phyloP scores from a whole-genome alignment of 1,140 invertebrate species.

The Eubasilissa regina region DNA sequence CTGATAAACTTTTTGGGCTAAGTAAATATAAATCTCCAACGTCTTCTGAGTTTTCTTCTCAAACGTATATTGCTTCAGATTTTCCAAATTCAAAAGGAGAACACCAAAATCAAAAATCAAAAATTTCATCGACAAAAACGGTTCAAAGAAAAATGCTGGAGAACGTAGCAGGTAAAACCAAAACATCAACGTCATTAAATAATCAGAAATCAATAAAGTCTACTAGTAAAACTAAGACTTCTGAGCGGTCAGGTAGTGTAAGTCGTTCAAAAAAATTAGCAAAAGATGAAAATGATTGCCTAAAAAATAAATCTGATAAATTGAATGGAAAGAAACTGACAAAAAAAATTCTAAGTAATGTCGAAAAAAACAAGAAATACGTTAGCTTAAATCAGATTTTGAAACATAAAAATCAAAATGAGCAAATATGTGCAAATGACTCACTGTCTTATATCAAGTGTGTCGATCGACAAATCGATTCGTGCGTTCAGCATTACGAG shows the following conservation, averaged over 20 bases:
- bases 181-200: slow-evolving; percentile 9
- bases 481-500: slow-evolving; percentile 53
- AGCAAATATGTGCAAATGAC: slow-evolving; percentile 15
- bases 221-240: slow-evolving; percentile 8
- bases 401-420: slow-evolving; percentile 31
- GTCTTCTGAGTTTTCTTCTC: slow-evolving; percentile 48
- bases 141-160: slow-evolving; percentile 1
- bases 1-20: slow-evolving; percentile 52
- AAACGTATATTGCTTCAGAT: slow-evolving; percentile 46
- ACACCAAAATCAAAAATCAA: not conserved
- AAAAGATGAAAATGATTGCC: slow-evolving; percentile 32
- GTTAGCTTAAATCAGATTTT: slow-evolving; percentile 32
- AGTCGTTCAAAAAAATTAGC: slow-evolving; percentile 19
- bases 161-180: not conserved
- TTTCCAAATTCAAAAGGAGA: not conserved
- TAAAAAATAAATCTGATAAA: slow-evolving; percentile 38
- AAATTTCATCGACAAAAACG: not conserved
- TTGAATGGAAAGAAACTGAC: slow-evolving; percentile 37
- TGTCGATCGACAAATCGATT: slow-evolving; percentile 58
- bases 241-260: not conserved
- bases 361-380: slow-evolving; percentile 38
- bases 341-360: slow-evolving; percentile 37
- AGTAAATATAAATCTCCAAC: slow-evolving; percentile 47
- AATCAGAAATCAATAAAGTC: slow-evolving; percentile 10
- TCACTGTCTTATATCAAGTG: slow-evolving; percentile 57